A percentile compares a stretch with the other conserved stretches of the same genome.
Conservation (phyloP, 2,888 invertebrate species). For the Pollenia labialis region DNA sequence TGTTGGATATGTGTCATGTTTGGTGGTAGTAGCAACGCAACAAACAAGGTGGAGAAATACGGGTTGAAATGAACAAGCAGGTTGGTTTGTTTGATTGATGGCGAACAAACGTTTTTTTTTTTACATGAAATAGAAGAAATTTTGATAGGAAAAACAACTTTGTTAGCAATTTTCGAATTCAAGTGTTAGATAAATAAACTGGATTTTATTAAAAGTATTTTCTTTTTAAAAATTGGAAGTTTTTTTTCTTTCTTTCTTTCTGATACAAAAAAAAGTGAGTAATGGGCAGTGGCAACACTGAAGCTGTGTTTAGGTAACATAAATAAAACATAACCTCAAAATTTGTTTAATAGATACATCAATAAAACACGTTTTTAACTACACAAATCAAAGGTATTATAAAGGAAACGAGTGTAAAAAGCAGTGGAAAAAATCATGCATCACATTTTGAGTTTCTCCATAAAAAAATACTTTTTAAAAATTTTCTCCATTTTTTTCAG, state of each 20-base stretch:
- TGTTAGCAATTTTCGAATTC: constrained; percentile 77
- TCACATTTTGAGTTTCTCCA: constrained; percentile 39
- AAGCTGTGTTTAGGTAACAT: constrained; percentile 11
- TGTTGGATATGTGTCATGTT: constrained; percentile 54
- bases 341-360: constrained; percentile 50
- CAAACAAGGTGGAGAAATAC: constrained; percentile 29
- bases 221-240: constrained; percentile 43
- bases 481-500: constrained; percentile 76
- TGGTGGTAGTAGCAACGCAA: constrained; percentile 17
- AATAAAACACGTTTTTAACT: constrained; percentile 37
- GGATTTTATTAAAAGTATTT: background rate
- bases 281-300: too few relatives aligned
- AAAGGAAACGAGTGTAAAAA: background rate
- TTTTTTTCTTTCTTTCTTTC: background rate
- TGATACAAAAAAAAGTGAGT: too few relatives aligned
- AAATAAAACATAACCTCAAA: constrained; percentile 72
- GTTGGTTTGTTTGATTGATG: constrained; percentile 72
- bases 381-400: background rate
- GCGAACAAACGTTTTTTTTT: constrained; percentile 59
- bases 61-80: constrained; percentile 60
- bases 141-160: constrained; percentile 76
- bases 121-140: constrained; percentile 74
- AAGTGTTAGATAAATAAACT: background rate
- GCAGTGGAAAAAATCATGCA: constrained; percentile 21
- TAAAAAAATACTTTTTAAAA: constrained; percentile 24